phyloP scores from a whole-genome alignment of 1,140 invertebrate genomes.

The Drosophila truncata region DNA sequence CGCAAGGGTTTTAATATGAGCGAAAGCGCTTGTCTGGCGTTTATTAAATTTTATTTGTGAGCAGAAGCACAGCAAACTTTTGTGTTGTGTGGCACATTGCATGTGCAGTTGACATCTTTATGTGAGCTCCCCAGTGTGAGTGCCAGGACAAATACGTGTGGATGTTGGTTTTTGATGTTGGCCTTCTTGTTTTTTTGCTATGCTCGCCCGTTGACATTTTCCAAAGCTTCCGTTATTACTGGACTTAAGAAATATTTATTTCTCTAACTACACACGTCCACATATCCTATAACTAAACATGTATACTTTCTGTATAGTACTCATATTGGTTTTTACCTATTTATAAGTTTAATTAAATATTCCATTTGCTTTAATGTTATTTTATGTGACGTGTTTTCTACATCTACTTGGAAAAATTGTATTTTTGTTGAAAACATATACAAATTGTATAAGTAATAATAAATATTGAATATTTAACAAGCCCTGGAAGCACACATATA shows the following conservation, averaged over 20 bases:
- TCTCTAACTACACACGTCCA: conserved; percentile 23
- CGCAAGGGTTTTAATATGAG: conserved; percentile 67
- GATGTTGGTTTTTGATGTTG: conserved; percentile 9
- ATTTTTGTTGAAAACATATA: background rate
- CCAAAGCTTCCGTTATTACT: conserved; percentile 34
- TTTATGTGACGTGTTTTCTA: background rate
- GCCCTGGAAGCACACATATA: too few relatives aligned
- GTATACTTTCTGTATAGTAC: too few relatives aligned
- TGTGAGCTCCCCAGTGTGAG: conserved; percentile 39
- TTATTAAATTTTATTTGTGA: conserved; percentile 79
- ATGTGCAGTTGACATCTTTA: conserved; percentile 82
- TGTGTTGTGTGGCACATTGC: conserved; percentile 60
- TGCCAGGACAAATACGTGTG: conserved; percentile 3
- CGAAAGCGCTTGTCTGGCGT: conserved; percentile 67
- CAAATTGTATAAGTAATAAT: background rate
- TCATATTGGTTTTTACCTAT: background rate
- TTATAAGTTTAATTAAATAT: conserved; percentile 4
- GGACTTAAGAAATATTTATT: conserved; percentile 50
- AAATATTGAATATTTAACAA: background rate
- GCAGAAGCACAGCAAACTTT: conserved; percentile 57
- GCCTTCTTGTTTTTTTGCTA: conserved; percentile 17
- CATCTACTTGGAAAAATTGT: background rate
- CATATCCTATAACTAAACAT: background rate
- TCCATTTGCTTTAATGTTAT: background rate
- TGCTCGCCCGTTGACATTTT: conserved; percentile 63